Conservation (phyloP, 2,888 invertebrate genomes). For the Clistopyga incitator region DNA sequence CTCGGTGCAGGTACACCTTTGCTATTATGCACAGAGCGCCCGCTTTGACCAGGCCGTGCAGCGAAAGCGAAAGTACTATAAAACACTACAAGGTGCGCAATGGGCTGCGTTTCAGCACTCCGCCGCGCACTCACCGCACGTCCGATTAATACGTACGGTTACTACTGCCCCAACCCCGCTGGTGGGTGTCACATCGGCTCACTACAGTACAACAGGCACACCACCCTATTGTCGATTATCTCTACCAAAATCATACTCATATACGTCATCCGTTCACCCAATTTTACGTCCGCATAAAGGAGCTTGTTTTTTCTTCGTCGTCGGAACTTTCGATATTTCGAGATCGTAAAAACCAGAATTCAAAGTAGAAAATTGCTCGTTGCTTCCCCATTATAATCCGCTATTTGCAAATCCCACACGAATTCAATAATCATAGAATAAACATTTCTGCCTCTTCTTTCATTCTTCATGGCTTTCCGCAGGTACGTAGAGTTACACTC, state of each 20-base stretch:
- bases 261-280: not conserved
- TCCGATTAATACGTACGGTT: constrained; percentile 45
- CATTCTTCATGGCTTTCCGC: not conserved
- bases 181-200: not conserved
- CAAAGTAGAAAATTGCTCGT: too few relatives aligned
- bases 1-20: constrained; percentile 13
- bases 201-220: constrained; percentile 14
- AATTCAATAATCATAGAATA: too few relatives aligned
- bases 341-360: too few relatives aligned
- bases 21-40: constrained; percentile 23
- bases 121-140: constrained; percentile 24
- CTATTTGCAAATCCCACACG: too few relatives aligned
- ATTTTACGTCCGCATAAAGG: too few relatives aligned
- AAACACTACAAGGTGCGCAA: constrained; percentile 59
- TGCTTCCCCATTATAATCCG: too few relatives aligned
- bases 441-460: not conserved
- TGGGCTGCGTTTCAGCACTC: constrained; percentile 21
- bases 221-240: not conserved
- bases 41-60: constrained; percentile 12
- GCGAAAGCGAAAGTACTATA: constrained; percentile 64
- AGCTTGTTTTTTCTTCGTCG: too few relatives aligned
- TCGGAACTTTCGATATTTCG: too few relatives aligned
- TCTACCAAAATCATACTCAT: not conserved
- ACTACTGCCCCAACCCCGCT: constrained; percentile 32
- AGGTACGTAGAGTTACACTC: not conserved